Conservation (phyloP, 2,888 invertebrate species). For the Agrochola lota region DNA sequence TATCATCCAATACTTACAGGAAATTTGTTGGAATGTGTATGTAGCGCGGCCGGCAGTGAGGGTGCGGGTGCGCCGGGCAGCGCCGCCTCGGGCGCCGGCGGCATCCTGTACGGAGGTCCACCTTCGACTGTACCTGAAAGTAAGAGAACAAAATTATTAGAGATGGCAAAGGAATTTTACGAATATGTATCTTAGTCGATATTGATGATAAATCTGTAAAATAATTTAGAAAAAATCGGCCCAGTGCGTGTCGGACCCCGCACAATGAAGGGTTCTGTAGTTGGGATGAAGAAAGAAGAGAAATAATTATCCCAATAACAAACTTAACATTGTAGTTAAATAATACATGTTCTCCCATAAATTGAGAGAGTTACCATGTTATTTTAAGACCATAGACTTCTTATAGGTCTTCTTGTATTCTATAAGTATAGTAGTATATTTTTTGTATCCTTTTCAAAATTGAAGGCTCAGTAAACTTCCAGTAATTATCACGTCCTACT, state of each 20-base stretch:
- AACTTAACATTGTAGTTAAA: no score
- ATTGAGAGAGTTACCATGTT: no score
- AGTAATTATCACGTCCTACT: neutral
- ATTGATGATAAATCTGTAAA: neutral
- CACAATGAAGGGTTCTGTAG: no score
- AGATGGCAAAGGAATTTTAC: neutral
- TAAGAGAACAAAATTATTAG: constrained; percentile 5
- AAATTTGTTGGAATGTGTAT: constrained; percentile 95
- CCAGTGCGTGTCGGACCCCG: no score
- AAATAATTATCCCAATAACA: no score
- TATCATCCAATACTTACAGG: constrained; percentile 90
- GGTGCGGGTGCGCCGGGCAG: constrained; percentile 90
- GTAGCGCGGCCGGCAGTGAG: constrained; percentile 87
- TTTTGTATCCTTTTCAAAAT: no score
- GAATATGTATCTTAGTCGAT: neutral
- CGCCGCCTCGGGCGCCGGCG: constrained; percentile 92
- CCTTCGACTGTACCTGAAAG: constrained; percentile 79
- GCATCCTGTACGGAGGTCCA: constrained; percentile 92
- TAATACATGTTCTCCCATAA: no score
- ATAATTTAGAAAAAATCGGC: neutral
- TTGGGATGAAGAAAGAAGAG: no score
- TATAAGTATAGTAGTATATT: no score
- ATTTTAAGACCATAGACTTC: no score
- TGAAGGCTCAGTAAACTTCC: no score
- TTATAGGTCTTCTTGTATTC: no score